Base-by-base conservation (phyloP, 2,888 invertebrate species). In the Erebia epiphron region DNA sequence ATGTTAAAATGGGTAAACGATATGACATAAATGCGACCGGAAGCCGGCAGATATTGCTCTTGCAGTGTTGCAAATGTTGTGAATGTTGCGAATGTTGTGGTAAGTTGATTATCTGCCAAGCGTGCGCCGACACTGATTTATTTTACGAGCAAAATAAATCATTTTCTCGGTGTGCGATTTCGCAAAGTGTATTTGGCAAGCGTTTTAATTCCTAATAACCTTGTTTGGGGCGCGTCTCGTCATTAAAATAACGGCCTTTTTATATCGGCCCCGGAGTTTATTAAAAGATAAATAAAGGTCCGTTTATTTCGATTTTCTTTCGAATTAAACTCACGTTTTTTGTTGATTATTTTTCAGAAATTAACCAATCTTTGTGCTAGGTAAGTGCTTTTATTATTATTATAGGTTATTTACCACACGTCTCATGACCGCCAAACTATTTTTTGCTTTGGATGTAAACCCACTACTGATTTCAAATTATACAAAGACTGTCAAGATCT, bases 81-180 rank as follows among this genome's bases (percentile, higher is more conserved):
- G 56, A 64, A 50, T 11, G 63, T 35, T 57, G 41, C 16, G 52
- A 35, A 10, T 35, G 64, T 52, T 52, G 64, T 64, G 65, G 61
- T 41, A 54, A 67, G 68, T 71, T 72, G 71, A 72, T 72, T 66
- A 65, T 72, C 68, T 69, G 71, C 71, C 71, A 72, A 72, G 65
- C 52, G 63, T 26, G 54, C 64, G 41, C 66, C 65, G 67, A 54
- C 56, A 67, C 67, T 70, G 70, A 70, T 70, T 70, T 70, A 70
- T 70, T 70, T 70, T 67, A 70, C 67, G 70, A 63, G 62, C 67
- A 21, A 49, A 13, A 58, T 70, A 67, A 70, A 70, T 70, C 62
- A 70, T 70, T 46, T n/a, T 16, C 50, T 67, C 62, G 35, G 46
- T 18, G 61, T 56, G 61, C 50, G 56, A 67, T 62, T 67, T 67